Percentiles rank a stretch among this genome's conserved stretches.
phyloP scores from a whole-genome alignment of 2,113 vertebrate species.

The Alces alces region DNA sequence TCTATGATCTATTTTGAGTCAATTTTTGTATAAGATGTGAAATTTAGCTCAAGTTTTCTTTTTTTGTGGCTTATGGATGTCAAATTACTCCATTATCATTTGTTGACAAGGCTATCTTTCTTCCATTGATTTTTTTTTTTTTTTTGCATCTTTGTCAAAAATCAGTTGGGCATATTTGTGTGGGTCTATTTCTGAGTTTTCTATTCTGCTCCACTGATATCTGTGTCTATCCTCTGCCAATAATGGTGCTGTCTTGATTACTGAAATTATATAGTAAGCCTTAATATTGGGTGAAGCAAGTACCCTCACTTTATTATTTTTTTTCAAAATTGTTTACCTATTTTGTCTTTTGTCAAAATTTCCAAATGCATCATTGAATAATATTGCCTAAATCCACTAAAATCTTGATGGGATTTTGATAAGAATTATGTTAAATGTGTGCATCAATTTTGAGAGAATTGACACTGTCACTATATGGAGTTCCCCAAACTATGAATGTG shows the following conservation, averaged over 20 bases:
- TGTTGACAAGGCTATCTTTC: background rate
- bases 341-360: background rate
- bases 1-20: background rate
- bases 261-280: background rate
- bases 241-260: background rate
- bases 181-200: background rate
- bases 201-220: background rate
- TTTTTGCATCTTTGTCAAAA: slow-evolving; percentile 4
- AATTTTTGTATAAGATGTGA: background rate
- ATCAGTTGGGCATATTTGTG: background rate
- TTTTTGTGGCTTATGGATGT: background rate
- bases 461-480: background rate
- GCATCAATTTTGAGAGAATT: background rate
- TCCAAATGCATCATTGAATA: background rate
- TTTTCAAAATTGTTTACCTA: slow-evolving; percentile 17
- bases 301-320: background rate
- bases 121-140: background rate
- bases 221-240: background rate
- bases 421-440: background rate
- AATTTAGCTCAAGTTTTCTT: background rate
- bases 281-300: background rate
- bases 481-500: background rate
- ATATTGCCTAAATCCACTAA: background rate
- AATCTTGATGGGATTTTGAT: background rate
- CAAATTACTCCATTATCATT: background rate